Evolutionary conservation across 1,140 invertebrate genomes (phyloP), one percentile per base, ranked within the genome.

Genomic region (Alviniconcha marisindica): DNA sequence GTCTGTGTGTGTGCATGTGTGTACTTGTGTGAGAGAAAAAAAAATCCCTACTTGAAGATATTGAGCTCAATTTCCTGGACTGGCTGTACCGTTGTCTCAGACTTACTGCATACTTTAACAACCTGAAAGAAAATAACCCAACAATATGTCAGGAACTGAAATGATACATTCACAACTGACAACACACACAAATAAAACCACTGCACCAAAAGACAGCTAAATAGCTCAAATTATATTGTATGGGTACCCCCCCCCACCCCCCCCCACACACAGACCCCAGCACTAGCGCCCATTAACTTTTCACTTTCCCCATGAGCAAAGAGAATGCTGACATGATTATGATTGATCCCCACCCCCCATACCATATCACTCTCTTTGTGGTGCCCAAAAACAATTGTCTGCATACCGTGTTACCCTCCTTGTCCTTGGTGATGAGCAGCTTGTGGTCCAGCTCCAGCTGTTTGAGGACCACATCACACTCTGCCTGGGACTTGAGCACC

Each of bases 21-120:
- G 18, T 48, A 18, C 18, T 5, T 28, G 36, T 10, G 12, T 36
- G 28, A 31, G 5, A 28, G 28, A 69, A 36, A 10, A 36, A 12
- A 36, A 31, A 24, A 51, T 18, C 18, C 10, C 14, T 83, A 85
- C 84, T 77, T 85, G 66, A 78, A 78, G 38, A 85, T 77, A 44
- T 83, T 85, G 24, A 83, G 51, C 21, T 85, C 84, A 66, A 83
- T 66, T 42, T 85, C 84, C 33, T 80, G 28, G 18, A 87, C 77
- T 60, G 82, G 60, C 79, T 84, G 86, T 12, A 87, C 85, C 80
- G 73, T 56, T 15, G 83, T 77, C 28, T 88, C 83, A 31, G 78
- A 73, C 60, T 82, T 83, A n/a, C 83, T 56, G n/a, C 74, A 78
- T 83, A 90, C 87, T 76, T 90, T 90, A 5, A 90, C 85, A 40